These are phyloP conservation scores for Karalla daura DNA, from an alignment of 2,797 vertebrate genomes.

Conservation along the genomic window DNA sequence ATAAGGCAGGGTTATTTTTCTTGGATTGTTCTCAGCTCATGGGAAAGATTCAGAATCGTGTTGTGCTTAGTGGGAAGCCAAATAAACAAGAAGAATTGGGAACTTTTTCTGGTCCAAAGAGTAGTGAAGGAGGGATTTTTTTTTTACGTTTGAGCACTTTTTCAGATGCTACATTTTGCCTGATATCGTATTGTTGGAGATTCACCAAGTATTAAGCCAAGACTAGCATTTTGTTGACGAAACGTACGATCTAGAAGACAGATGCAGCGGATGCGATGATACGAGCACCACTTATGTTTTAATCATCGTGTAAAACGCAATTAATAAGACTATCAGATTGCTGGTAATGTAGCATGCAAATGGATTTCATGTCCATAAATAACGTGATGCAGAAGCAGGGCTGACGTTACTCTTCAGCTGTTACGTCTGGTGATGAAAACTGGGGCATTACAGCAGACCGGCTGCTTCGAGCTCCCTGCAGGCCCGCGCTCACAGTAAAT, in stretches of 20 bases:
- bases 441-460: conserved; percentile 14
- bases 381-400: conserved; percentile 16
- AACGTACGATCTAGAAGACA: background rate
- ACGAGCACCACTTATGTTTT: no score
- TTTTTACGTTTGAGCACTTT: conserved; percentile 28
- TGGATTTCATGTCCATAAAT: conserved; percentile 27
- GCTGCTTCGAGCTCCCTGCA: conserved; percentile 18
- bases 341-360: conserved; percentile 23
- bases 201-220: background rate
- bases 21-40: conserved; percentile 70
- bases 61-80: conserved; percentile 68
- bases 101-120: conserved; percentile 36
- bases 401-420: conserved; percentile 5
- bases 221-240: background rate
- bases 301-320: conserved; percentile 18
- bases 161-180: conserved; percentile 16
- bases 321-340: conserved; percentile 21
- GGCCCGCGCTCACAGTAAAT: conserved; percentile 17
- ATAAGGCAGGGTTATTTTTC: conserved; percentile 71
- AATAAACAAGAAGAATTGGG: conserved; percentile 62
- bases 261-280: background rate
- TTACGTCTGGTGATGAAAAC: conserved; percentile 32
- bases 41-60: conserved; percentile 69
- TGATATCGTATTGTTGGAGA: conserved; percentile 9
- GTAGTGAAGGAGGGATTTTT: conserved; percentile 7